phyloP scores from a whole-genome alignment of 2,888 invertebrate species.

The Meghimatium bilineatum region DNA sequence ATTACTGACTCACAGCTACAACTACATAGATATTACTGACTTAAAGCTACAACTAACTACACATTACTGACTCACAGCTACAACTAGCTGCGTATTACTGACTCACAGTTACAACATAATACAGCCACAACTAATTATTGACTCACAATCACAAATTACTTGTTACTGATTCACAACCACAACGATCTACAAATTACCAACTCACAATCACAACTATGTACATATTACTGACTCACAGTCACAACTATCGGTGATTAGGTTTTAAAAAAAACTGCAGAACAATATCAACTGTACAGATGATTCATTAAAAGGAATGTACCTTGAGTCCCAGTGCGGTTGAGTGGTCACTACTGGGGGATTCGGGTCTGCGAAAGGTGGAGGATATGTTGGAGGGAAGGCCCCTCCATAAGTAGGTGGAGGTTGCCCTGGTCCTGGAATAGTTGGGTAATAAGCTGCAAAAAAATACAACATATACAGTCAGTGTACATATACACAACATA shows the following conservation, averaged over 20 bases:
- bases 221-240: no score
- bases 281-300: not conserved
- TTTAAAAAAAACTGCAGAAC: not conserved
- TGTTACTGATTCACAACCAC: no score
- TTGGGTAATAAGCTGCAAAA: constrained; percentile 11
- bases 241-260: no score
- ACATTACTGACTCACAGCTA: not conserved
- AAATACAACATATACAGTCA: no score
- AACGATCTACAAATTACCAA: no score
- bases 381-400: constrained; percentile 25
- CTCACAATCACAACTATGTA: no score
- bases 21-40: not conserved
- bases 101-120: not conserved
- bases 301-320: not conserved
- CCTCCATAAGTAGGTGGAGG: constrained; percentile 2
- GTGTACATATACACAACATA: no score
- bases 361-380: constrained; percentile 41
- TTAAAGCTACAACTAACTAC: not conserved
- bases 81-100: not conserved
- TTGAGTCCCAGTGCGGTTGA: constrained; percentile 37
- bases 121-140: no score
- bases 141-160: no score
- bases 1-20: not conserved
- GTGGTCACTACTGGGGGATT: constrained; percentile 32
- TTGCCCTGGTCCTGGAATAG: constrained; percentile 6